Percentiles rank a stretch among this genome's conserved stretches.
phyloP scores from a whole-genome alignment of 2,113 vertebrate species.

The Trichomycterus rosablanca region DNA sequence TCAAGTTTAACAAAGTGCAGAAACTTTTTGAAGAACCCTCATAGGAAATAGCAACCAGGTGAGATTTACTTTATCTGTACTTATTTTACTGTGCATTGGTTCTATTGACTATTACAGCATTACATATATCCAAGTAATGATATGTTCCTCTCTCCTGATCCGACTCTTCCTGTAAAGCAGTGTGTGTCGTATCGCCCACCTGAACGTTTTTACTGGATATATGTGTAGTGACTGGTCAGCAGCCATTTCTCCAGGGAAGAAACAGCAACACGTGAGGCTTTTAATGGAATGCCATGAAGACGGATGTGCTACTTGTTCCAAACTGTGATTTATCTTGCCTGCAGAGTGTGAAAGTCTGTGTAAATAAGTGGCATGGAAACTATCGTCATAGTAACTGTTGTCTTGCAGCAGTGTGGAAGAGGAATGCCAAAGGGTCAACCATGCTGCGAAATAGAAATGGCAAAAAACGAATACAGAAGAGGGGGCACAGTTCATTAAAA shows the following conservation, averaged over 20 bases:
- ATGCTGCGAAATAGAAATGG: conserved; percentile 18
- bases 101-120: no score
- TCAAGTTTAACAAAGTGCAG: no score
- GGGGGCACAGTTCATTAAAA: conserved; percentile 5
- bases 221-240: conserved; percentile 14
- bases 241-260: conserved; percentile 19
- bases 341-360: conserved; percentile 17
- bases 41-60: no score
- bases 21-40: no score
- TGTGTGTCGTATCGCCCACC: not conserved
- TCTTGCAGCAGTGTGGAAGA: conserved; percentile 1
- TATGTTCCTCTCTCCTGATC: no score
- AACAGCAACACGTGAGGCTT: conserved; percentile 23
- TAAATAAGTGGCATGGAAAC: conserved; percentile 35
- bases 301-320: conserved; percentile 26
- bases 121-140: no score
- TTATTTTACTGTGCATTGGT: not conserved
- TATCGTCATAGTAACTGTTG: conserved; percentile 37
- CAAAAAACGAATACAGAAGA: conserved; percentile 4
- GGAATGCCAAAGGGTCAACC: conserved; percentile 7
- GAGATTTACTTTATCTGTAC: no score
- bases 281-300: conserved; percentile 35
- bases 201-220: conserved; percentile 14
- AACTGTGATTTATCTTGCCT: conserved; percentile 32
- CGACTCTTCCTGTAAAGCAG: not conserved